Evolutionary conservation across 1,140 invertebrate genomes (phyloP).

Genomic region (Megalopta genalis): DNA sequence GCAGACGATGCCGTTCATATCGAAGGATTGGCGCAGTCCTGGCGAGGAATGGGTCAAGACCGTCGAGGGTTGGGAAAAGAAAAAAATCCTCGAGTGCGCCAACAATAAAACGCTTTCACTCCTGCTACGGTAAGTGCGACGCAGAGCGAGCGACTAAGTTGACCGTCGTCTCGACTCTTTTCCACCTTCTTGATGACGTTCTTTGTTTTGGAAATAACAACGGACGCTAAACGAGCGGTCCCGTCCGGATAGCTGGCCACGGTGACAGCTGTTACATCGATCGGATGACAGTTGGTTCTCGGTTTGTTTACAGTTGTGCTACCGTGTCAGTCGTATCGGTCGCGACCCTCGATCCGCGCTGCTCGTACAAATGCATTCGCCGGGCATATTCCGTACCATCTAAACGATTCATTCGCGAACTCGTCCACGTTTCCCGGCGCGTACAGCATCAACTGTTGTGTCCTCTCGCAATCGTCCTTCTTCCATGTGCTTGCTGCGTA

Average conservation of each 20-base stretch:
- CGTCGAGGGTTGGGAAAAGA: slow-evolving; percentile 96
- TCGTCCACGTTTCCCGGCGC: neutral
- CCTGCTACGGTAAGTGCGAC: slow-evolving; percentile 73
- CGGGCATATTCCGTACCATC: too few species aligned
- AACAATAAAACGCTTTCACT: slow-evolving; percentile 79
- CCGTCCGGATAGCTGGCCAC: neutral
- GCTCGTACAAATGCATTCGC: neutral
- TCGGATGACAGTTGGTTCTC: slow-evolving; percentile 49
- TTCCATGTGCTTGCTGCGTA: too few species aligned
- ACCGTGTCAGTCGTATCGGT: neutral
- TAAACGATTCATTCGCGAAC: neutral
- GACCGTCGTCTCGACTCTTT: neutral
- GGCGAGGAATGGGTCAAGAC: slow-evolving; percentile 99
- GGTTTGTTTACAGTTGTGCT: slow-evolving; percentile 66
- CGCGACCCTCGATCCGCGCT: neutral
- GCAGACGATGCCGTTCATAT: slow-evolving; percentile 94
- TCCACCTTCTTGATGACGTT: neutral
- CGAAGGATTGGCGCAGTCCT: slow-evolving; percentile 95
- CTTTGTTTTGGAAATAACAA: slow-evolving; percentile 41
- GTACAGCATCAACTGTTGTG: neutral
- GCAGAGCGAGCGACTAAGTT: neutral
- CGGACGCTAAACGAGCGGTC: neutral
- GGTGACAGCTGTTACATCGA: slow-evolving; percentile 75
- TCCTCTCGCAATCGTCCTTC: neutral
- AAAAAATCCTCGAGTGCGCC: slow-evolving; percentile 93